Conservation (phyloP, 2,113 vertebrate genomes). For the Myrmecophaga tridactyla region DNA sequence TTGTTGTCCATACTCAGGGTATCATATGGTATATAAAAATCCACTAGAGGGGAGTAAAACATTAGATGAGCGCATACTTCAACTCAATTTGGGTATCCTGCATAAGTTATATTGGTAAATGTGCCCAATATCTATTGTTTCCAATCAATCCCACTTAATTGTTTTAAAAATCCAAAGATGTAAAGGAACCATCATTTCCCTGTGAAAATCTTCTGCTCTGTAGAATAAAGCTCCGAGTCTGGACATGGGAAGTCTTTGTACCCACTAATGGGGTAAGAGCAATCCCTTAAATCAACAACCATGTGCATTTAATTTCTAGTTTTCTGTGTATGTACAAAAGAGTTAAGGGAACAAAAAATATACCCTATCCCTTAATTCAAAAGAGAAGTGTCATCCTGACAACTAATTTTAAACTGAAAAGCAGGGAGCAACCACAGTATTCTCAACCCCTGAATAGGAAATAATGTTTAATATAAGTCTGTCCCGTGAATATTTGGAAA, state of each 20-base stretch:
- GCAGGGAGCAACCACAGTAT: background rate
- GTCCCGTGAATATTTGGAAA: background rate
- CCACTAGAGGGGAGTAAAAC: constrained; percentile 86
- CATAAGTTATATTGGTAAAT: constrained; percentile 71
- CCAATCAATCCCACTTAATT: constrained; percentile 57
- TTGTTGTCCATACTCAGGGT: background rate
- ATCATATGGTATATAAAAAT: constrained; percentile 52
- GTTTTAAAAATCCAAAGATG: constrained; percentile 70
- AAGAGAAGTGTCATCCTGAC: background rate
- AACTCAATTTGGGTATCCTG: constrained; percentile 31
- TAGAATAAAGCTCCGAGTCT: background rate
- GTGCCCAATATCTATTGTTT: constrained; percentile 71
- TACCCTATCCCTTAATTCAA: background rate
- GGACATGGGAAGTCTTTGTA: background rate
- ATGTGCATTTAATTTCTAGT: background rate
- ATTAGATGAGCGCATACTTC: constrained; percentile 62
- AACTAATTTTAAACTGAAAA: background rate
- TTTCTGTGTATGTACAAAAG: constrained; percentile 24
- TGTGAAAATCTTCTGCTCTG: background rate
- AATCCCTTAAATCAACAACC: background rate
- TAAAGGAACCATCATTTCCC: background rate
- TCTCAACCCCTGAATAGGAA: background rate
- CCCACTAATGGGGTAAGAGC: background rate
- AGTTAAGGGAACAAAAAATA: background rate
- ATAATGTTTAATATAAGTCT: background rate